Percentiles rank a stretch among this genome's conserved stretches.
Evolutionary conservation across 2,888 invertebrate species (phyloP).

Genomic region (Meiosimyza decipiens): DNA sequence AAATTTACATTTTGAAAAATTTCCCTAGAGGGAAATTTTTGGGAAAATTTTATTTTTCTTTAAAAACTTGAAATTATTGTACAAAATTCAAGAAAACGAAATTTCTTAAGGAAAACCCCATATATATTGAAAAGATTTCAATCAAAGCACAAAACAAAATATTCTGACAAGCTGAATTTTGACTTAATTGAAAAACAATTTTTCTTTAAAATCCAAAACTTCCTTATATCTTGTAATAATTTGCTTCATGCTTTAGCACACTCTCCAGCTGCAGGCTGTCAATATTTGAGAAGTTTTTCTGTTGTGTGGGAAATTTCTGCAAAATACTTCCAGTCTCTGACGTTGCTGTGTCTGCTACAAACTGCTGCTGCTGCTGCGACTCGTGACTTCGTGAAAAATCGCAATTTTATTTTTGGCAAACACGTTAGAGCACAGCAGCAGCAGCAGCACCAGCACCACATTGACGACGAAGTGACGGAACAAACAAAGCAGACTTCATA

Average conservation of each 20-base stretch:
- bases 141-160: background rate
- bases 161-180: no score
- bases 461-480: constrained; percentile 36
- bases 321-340: constrained; percentile 23
- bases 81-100: background rate
- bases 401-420: constrained; percentile 46
- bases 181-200: no score
- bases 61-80: background rate
- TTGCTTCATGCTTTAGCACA: background rate
- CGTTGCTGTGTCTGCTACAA: constrained; percentile 16
- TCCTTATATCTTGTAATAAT: no score
- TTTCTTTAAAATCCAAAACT: background rate
- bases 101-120: no score
- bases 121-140: no score
- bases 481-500: background rate
- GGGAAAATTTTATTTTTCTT: constrained; percentile 25
- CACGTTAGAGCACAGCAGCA: constrained; percentile 47
- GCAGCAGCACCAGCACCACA: constrained; percentile 33
- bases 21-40: constrained; percentile 1
- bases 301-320: constrained; percentile 27
- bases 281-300: constrained; percentile 22
- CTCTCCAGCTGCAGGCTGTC: constrained; percentile 37
- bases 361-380: background rate
- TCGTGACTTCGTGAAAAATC: constrained; percentile 36
- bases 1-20: no score